Conservation (phyloP, 2,797 vertebrate species). For the Onychomys torridus region DNA sequence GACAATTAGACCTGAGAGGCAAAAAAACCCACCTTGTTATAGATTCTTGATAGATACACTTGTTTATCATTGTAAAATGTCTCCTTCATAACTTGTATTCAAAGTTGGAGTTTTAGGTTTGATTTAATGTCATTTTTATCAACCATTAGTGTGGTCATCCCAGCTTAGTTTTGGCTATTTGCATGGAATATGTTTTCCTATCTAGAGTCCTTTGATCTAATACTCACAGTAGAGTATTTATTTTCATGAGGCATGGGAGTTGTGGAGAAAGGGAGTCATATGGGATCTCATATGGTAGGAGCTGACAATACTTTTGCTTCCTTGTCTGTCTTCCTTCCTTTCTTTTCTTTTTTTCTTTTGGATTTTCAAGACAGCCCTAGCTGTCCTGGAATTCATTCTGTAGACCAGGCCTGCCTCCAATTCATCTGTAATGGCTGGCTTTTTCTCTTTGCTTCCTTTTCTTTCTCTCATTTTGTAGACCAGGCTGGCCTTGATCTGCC, state of each 20-base stretch:
- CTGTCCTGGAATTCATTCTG: too few species aligned
- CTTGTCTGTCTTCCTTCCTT: neutral
- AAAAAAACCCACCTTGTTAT: too few species aligned
- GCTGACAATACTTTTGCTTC: neutral
- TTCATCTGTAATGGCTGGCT: too few species aligned
- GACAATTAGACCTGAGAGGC: too few species aligned
- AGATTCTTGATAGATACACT: neutral
- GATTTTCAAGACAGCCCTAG: neutral
- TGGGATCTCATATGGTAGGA: neutral
- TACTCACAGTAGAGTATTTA: neutral
- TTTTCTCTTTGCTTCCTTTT: neutral
- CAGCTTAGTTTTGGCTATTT: neutral
- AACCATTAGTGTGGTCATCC: neutral
- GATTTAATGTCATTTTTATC: neutral
- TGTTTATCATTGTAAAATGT: neutral
- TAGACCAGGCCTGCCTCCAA: too few species aligned
- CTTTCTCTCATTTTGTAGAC: neutral
- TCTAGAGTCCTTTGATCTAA: neutral
- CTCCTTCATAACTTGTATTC: neutral
- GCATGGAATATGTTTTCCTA: neutral
- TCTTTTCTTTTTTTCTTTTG: neutral
- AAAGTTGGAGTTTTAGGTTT: neutral
- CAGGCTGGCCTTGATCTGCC: neutral
- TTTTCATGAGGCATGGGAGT: conserved; percentile 16
- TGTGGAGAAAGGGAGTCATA: neutral